phyloP scores from a whole-genome alignment of 2,888 invertebrate genomes.

The Theretra japonica region DNA sequence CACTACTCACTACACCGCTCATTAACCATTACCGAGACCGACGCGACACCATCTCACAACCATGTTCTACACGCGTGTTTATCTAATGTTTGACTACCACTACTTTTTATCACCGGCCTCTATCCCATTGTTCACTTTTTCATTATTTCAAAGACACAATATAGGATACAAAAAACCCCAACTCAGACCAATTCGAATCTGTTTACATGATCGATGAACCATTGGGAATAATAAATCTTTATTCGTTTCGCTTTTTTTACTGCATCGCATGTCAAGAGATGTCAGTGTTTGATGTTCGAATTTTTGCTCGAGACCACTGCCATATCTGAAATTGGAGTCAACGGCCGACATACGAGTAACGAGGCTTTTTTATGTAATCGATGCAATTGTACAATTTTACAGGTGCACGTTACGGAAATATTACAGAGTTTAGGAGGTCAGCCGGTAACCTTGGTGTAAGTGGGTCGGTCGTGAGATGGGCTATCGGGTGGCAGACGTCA shows the following conservation, averaged over 20 bases:
- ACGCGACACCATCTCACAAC: conserved; percentile 2
- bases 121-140: conserved; percentile 16
- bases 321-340: conserved; percentile 18
- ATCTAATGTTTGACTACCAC: conserved; percentile 18
- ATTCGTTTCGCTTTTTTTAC: conserved; percentile 46
- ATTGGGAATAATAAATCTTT: conserved; percentile 50
- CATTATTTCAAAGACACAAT: conserved; percentile 35
- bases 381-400: conserved; percentile 51
- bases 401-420: conserved; percentile 64
- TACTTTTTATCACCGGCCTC: background rate
- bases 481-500: conserved; percentile 83
- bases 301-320: conserved; percentile 20
- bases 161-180: conserved; percentile 40
- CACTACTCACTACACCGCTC: background rate
- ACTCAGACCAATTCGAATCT: conserved; percentile 44
- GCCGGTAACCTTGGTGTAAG: conserved; percentile 80
- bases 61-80: conserved; percentile 6
- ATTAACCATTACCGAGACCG: background rate
- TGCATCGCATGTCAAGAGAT: conserved; percentile 40
- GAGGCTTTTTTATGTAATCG: conserved; percentile 28
- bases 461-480: conserved; percentile 83
- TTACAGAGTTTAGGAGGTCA: conserved; percentile 77
- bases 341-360: conserved; percentile 27
- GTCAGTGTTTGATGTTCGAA: conserved; percentile 42
- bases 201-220: conserved; percentile 56